A percentile compares a stretch with the other conserved stretches of the same genome.
phyloP scores from a whole-genome alignment of 1,140 invertebrate species.

The Lepidostoma basale region DNA sequence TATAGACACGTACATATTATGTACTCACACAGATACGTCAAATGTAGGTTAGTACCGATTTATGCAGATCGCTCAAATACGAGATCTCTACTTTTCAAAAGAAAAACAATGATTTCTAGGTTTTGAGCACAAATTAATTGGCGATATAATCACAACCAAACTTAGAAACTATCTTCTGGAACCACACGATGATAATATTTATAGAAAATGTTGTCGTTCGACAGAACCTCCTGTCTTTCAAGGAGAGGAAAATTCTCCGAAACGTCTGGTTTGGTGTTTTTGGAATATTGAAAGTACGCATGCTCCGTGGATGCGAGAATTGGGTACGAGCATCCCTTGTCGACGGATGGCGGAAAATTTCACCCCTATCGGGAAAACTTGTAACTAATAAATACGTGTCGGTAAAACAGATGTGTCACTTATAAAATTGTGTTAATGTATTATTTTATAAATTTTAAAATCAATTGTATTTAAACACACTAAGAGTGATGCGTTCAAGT shows the following conservation, averaged over 20 bases:
- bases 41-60: constrained; percentile 14
- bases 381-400: background rate
- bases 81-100: background rate
- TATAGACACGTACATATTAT: background rate
- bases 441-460: no score
- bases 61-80: background rate
- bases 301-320: constrained; percentile 34
- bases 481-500: no score
- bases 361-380: constrained; percentile 22
- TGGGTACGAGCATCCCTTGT: background rate
- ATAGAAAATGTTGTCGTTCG: background rate
- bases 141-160: constrained; percentile 1
- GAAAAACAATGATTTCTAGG: background rate
- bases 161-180: background rate
- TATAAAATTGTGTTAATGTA: no score
- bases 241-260: constrained; percentile 7
- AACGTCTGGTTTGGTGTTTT: constrained; percentile 35
- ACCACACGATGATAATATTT: constrained; percentile 9
- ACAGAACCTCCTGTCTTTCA: constrained; percentile 25
- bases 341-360: background rate
- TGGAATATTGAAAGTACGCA: constrained; percentile 35
- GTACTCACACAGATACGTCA: constrained; percentile 2
- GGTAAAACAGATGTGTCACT: constrained; percentile 22
- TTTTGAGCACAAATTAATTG: background rate
- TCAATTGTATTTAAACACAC: no score